Evolutionary conservation across 2,797 vertebrate genomes (phyloP).

Genomic region (Meriones psammophilus): DNA sequence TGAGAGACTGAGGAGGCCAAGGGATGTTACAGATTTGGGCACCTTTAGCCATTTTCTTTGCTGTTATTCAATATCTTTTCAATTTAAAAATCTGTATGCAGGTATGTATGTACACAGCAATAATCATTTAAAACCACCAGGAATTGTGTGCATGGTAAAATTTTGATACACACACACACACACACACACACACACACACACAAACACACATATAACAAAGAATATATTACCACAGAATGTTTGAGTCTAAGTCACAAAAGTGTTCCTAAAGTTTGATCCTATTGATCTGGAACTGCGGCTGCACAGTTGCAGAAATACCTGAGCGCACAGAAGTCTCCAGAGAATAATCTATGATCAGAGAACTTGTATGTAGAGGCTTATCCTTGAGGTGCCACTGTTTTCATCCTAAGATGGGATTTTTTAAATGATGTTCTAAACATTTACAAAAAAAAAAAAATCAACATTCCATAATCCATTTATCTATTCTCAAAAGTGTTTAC

Average conservation of each 20-base stretch:
- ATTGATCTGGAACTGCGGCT: background rate
- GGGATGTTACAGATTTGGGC: background rate
- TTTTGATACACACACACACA: too few species aligned
- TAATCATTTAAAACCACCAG: conserved; percentile 32
- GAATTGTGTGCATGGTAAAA: background rate
- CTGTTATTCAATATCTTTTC: background rate
- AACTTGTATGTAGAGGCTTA: background rate
- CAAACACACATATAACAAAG: background rate
- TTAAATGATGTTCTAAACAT: background rate
- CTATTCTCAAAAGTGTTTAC: background rate
- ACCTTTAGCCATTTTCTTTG: conserved; percentile 29
- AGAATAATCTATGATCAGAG: background rate
- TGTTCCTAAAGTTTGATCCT: conserved; percentile 3
- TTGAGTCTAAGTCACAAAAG: conserved; percentile 19
- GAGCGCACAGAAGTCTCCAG: conserved; percentile 4
- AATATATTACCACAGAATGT: background rate
- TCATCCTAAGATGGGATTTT: background rate
- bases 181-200: too few species aligned
- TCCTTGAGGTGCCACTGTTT: background rate
- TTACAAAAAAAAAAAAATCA: conserved; percentile 1
- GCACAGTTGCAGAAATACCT: conserved; percentile 48
- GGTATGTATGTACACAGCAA: background rate
- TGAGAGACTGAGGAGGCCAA: background rate
- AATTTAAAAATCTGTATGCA: background rate
- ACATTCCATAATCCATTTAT: background rate